phyloP scores from a whole-genome alignment of 2,113 vertebrate species.

The Stegostoma tigrinum region DNA sequence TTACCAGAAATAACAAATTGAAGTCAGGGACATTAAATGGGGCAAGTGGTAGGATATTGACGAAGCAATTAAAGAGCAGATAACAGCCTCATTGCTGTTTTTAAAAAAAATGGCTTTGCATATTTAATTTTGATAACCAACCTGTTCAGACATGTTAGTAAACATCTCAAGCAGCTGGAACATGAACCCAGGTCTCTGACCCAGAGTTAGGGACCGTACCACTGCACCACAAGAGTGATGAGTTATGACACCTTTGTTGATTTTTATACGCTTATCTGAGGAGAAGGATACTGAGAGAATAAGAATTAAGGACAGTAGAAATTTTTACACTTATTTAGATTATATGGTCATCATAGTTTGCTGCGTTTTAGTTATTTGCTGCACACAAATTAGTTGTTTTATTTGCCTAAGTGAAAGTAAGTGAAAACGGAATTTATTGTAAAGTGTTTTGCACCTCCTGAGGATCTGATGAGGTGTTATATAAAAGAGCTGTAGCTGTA shows the following conservation, averaged over 20 bases:
- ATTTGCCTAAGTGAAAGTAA: neutral
- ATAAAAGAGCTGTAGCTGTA: neutral
- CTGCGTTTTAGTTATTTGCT: neutral
- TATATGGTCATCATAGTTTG: neutral
- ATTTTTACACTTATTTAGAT: neutral
- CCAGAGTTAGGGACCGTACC: neutral
- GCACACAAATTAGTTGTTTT: neutral
- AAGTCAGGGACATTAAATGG: neutral
- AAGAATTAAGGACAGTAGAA: too few species aligned
- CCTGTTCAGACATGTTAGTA: too few species aligned
- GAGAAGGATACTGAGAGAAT: neutral
- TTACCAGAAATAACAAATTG: neutral
- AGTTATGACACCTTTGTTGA: neutral
- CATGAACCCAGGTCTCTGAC: too few species aligned
- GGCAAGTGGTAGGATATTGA: neutral
- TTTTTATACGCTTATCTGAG: neutral
- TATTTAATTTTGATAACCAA: neutral
- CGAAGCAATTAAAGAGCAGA: neutral
- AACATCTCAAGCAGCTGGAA: too few species aligned
- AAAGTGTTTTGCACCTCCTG: neutral
- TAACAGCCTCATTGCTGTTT: neutral
- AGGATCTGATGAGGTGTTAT: neutral
- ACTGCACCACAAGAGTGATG: neutral
- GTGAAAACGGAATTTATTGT: neutral
- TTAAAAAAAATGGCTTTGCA: too few species aligned